Evolutionary conservation across 2,797 vertebrate species (phyloP).

Genomic region (Gouania willdenowi): DNA sequence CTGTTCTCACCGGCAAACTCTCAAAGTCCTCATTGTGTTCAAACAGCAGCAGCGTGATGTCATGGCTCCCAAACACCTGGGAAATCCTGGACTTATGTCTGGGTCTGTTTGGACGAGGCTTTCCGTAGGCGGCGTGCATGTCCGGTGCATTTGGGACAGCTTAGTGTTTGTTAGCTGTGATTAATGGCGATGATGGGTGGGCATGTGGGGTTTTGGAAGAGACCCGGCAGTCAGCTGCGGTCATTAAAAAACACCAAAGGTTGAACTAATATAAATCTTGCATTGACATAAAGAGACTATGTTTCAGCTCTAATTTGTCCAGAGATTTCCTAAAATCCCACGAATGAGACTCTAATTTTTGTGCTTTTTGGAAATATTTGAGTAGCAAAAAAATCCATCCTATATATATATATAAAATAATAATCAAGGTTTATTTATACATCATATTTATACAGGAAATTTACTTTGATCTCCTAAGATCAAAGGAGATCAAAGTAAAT

Average conservation of each 20-base stretch:
- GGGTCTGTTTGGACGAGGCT: slow-evolving; percentile 48
- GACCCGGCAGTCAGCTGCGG: slow-evolving; percentile 1
- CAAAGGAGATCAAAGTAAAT: too few relatives aligned
- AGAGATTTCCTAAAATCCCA: too few relatives aligned
- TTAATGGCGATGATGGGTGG: slow-evolving; percentile 35
- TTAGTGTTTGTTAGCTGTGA: slow-evolving; percentile 43
- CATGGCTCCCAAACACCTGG: slow-evolving; percentile 66
- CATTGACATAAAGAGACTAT: slow-evolving; percentile 1
- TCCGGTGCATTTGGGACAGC: slow-evolving; percentile 19
- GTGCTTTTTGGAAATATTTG: slow-evolving; percentile 2
- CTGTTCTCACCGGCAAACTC: slow-evolving; percentile 38
- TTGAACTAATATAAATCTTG: slow-evolving; percentile 5
- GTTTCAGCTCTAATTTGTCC: too few relatives aligned
- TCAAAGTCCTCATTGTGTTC: slow-evolving; percentile 70
- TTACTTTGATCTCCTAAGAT: too few relatives aligned
- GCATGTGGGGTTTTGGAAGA: slow-evolving; percentile 2
- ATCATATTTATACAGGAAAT: too few relatives aligned
- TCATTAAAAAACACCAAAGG: slow-evolving; percentile 3
- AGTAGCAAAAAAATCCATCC: too few relatives aligned
- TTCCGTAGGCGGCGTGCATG: slow-evolving; percentile 25
- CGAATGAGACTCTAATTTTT: background rate
- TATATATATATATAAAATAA: too few relatives aligned
- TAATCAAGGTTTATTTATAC: too few relatives aligned
- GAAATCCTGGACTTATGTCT: slow-evolving; percentile 53
- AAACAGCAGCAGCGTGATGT: slow-evolving; percentile 48